Conservation (phyloP, 2,888 invertebrate genomes). For the Pyrrhopygopsis socrates region DNA sequence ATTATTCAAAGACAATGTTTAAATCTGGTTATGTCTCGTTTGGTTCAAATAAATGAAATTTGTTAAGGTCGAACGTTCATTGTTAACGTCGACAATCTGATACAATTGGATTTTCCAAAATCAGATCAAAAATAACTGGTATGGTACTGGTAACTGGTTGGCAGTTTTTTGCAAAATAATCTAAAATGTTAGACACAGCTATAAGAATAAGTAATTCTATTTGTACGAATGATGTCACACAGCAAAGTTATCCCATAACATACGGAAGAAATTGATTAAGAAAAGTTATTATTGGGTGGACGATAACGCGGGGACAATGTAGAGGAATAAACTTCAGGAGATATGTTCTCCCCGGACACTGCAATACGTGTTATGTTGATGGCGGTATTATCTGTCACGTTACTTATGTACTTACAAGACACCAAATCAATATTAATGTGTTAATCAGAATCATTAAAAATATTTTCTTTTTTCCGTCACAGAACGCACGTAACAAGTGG, state of each 20-base stretch:
- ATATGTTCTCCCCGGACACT: conserved; percentile 14
- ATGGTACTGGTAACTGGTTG: too few relatives aligned
- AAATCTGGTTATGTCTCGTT: too few relatives aligned
- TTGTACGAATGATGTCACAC: conserved; percentile 23
- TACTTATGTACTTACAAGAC: neutral
- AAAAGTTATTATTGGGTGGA: conserved; percentile 83
- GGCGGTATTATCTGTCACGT: neutral
- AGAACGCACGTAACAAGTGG: neutral
- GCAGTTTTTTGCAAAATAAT: too few relatives aligned
- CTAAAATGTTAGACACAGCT: too few relatives aligned
- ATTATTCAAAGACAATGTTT: too few relatives aligned
- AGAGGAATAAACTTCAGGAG: conserved; percentile 13
- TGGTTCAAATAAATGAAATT: too few relatives aligned
- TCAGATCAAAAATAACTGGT: too few relatives aligned
- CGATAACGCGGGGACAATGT: conserved; percentile 23
- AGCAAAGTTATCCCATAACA: conserved; percentile 75
- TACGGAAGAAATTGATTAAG: conserved; percentile 79
- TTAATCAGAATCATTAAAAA: too few relatives aligned
- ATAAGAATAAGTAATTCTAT: conserved; percentile 16
- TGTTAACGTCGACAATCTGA: too few relatives aligned
- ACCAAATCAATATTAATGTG: neutral
- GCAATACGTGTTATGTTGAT: neutral
- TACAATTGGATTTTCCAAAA: too few relatives aligned
- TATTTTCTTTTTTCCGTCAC: too few relatives aligned
- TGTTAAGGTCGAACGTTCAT: too few relatives aligned